A percentile compares a stretch with the other conserved stretches of the same genome.
Conservation (phyloP, 2,113 vertebrate genomes). For the Microcebus tavaratra region DNA sequence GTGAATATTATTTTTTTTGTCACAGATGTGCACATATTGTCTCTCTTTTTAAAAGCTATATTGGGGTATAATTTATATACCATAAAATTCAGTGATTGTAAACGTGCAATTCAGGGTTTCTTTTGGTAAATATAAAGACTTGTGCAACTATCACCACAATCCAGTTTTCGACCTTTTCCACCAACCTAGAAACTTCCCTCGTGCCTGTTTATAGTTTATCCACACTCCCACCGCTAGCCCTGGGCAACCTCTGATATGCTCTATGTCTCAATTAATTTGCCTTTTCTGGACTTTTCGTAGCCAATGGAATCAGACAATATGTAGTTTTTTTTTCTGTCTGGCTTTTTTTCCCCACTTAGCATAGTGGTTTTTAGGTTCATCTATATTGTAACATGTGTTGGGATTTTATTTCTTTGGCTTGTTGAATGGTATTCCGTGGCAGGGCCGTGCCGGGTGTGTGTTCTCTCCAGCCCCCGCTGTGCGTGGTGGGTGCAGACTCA, state of each 20-base stretch:
- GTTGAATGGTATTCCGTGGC: background rate
- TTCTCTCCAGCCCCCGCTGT: background rate
- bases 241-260: background rate
- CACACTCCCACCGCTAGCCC: accelerated
- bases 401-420: background rate
- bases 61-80: background rate
- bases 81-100: background rate
- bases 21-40: background rate
- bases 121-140: background rate
- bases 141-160: background rate
- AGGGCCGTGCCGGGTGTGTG: background rate
- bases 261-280: background rate
- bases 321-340: background rate
- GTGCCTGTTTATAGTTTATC: background rate
- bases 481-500: background rate
- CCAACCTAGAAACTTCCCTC: background rate
- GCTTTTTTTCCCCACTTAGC: background rate
- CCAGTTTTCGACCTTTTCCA: background rate
- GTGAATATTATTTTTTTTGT: background rate
- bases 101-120: background rate
- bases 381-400: background rate
- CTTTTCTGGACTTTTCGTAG: background rate
- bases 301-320: background rate
- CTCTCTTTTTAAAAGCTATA: background rate
- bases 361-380: background rate